Base-by-base conservation (phyloP, 2,888 invertebrate species). In the Lucinisca nassula region DNA sequence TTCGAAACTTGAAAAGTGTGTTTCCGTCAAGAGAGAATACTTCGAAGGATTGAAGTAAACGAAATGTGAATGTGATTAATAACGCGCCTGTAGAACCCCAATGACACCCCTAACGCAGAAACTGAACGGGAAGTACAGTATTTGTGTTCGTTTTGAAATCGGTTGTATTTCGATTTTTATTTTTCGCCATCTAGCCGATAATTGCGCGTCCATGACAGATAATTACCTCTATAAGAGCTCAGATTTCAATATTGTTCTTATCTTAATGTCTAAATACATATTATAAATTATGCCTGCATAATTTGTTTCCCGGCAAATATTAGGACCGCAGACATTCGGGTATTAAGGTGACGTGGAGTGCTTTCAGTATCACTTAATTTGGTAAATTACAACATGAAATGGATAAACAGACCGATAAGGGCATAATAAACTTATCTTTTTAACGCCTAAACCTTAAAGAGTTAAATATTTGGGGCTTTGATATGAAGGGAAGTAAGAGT, bases 191-290 rank as follows among this genome's bases (percentile, higher is more conserved):
- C 45, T 74, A 3, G 10, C 40, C 10, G 74, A 74, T 74, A 74
- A 74, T 74, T 74, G 38, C 8, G 10, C 14, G 35, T 24, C 40
- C n/a, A 74, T 74, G 45, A 45, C 40, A 30, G 45, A 49, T 74
- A 74, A 74, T 40, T 38, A n/a, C 45, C 35, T 45, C 24, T 27
- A 17, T 6, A 40, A 74, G 24, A 40, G 49, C 38, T 74, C 74
- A 74, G 40, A 30, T 49, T 45, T 74, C 74, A 49, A 74, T 74
- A 49, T 40, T 40, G 10, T 40, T 49, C 74, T 74, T 74, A 74
- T 74, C 74, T 74, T 27, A 40, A 40, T 49, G 74, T 74, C 74
- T 49, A 40, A 74, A 38, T 74, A 74, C 27, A 40, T 24, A 30
- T 40, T 40, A 74, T 74, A 74, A 49, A 74, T 74, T 74, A 40